Conservation (phyloP, 2,113 vertebrate species). For the Dromas ardeola region DNA sequence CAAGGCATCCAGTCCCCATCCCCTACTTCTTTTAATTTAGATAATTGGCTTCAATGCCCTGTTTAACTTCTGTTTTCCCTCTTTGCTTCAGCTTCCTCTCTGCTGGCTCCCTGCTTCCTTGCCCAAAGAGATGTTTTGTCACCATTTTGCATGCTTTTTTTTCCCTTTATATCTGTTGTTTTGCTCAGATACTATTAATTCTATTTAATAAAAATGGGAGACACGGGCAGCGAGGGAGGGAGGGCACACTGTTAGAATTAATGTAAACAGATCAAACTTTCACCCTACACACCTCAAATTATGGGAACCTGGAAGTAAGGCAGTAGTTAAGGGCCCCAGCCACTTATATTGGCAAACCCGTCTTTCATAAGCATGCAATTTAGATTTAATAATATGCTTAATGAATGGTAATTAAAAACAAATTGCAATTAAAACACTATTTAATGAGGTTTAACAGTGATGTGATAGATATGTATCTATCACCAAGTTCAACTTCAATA, state of each 20-base stretch:
- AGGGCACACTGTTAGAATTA: not conserved
- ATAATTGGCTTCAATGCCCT: not conserved
- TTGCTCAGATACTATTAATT: not conserved
- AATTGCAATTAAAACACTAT: slow-evolving; percentile 79
- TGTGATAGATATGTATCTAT: slow-evolving; percentile 75
- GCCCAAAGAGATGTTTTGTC: not conserved
- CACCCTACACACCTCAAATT: not conserved
- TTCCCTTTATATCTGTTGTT: not conserved
- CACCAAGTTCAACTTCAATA: slow-evolving; percentile 75
- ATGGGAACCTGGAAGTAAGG: not conserved
- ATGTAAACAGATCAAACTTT: slow-evolving; percentile 1
- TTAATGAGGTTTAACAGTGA: slow-evolving; percentile 76
- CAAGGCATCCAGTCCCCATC: not conserved
- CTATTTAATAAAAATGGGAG: not conserved
- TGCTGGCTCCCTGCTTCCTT: not conserved
- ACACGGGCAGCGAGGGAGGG: not conserved
- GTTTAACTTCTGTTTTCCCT: not conserved
- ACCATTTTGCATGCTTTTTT: not conserved
- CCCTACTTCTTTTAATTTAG: not conserved
- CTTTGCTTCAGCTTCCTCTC: not conserved
- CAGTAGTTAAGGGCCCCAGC: not conserved
- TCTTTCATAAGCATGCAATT: slow-evolving; percentile 72
- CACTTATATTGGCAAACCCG: slow-evolving; percentile 50
- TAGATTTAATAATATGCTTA: slow-evolving; percentile 79
- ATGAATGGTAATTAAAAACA: slow-evolving; percentile 81